A percentile compares a stretch with the other conserved stretches of the same genome.
Evolutionary conservation across 2,113 vertebrate genomes (phyloP).

Genomic region (Dryoscopus gambensis): DNA sequence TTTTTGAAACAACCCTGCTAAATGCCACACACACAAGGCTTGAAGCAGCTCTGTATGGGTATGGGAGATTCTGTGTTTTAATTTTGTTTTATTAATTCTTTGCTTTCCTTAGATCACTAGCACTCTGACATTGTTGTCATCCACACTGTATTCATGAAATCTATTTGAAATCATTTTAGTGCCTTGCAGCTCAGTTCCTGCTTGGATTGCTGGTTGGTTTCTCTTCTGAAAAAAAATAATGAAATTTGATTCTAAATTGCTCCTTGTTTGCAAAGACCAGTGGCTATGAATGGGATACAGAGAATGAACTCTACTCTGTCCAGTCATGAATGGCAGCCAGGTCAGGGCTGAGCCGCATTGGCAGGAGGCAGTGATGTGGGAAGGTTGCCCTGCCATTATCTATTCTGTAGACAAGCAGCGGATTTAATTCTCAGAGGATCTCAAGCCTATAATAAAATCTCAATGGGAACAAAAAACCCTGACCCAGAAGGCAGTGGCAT

Average conservation of each 20-base stretch:
- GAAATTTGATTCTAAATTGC: conserved; percentile 8
- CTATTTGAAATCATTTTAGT: not conserved
- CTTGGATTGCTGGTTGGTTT: not conserved
- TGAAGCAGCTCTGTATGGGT: not conserved
- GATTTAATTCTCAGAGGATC: conserved; percentile 43
- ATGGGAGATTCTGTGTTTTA: not conserved
- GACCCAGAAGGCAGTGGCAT: conserved; percentile 1
- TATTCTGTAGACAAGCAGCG: not conserved
- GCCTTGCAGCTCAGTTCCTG: not conserved
- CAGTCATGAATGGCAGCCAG: conserved; percentile 38
- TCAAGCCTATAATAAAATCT: conserved; percentile 39
- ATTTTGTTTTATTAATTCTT: not conserved
- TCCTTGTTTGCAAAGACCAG: conserved; percentile 23
- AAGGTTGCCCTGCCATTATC: conserved; percentile 45
- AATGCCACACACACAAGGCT: not conserved
- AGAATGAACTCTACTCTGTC: conserved; percentile 22
- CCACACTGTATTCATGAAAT: not conserved
- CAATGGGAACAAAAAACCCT: conserved; percentile 18
- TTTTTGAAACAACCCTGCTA: fast-evolving
- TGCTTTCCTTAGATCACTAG: not conserved
- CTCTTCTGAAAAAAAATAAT: not conserved
- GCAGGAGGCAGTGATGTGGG: conserved; percentile 36
- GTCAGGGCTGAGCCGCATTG: conserved; percentile 5
- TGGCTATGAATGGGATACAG: conserved; percentile 7
- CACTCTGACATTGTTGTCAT: not conserved